A percentile compares a stretch with the other conserved stretches of the same genome.
Conservation (phyloP, 2,113 vertebrate species). For the Dendrocopos noguchii region DNA sequence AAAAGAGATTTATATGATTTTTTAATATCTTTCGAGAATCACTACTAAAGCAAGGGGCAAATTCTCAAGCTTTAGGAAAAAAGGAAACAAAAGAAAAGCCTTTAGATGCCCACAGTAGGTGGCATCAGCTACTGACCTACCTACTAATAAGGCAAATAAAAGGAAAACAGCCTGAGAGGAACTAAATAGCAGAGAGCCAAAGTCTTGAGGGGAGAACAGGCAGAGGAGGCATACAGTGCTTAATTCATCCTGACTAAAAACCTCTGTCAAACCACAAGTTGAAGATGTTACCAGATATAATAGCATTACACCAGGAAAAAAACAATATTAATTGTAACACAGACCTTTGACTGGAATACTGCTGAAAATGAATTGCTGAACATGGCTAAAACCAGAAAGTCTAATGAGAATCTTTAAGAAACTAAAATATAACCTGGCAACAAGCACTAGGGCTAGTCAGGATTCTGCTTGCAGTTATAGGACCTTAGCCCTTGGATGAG, state of each 20-base stretch:
- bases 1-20: constrained; percentile 38
- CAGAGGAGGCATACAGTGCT: constrained; percentile 40
- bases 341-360: constrained; percentile 24
- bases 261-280: constrained; percentile 36
- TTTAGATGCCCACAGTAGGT: constrained; percentile 75
- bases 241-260: constrained; percentile 61
- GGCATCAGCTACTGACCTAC: constrained; percentile 72
- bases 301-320: constrained; percentile 4
- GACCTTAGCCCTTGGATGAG: background rate
- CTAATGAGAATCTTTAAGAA: background rate
- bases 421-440: background rate
- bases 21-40: constrained; percentile 56
- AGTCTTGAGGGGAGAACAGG: constrained; percentile 47
- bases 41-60: constrained; percentile 51
- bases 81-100: constrained; percentile 63
- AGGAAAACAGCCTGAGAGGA: constrained; percentile 70
- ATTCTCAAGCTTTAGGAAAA: constrained; percentile 55
- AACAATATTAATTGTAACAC: constrained; percentile 9
- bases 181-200: constrained; percentile 57
- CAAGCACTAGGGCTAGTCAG: background rate
- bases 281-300: constrained; percentile 51
- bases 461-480: background rate
- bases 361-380: constrained; percentile 24
- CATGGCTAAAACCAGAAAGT: background rate
- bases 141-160: constrained; percentile 77